Conservation (phyloP, 2,113 vertebrate genomes). For the Clinocottus analis region DNA sequence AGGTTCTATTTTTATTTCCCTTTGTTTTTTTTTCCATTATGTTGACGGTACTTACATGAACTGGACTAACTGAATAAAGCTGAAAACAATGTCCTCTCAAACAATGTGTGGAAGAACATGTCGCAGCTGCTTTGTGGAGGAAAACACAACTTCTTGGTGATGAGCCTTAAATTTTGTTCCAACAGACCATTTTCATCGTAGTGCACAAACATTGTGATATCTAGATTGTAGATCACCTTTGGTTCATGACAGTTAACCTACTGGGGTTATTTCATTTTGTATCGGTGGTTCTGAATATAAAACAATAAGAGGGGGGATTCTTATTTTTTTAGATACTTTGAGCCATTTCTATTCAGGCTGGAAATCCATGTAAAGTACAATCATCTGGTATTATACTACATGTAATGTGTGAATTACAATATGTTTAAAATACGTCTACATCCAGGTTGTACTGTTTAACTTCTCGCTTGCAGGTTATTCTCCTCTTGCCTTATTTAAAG, state of each 20-base stretch:
- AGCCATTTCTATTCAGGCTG: slow-evolving; percentile 47
- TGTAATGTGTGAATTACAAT: slow-evolving; percentile 50
- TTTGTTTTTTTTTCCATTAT: slow-evolving; percentile 20
- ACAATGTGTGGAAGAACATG: slow-evolving; percentile 36
- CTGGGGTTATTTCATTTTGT: slow-evolving; percentile 39
- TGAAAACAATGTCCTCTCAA: slow-evolving; percentile 52
- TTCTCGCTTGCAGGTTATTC: slow-evolving; percentile 72
- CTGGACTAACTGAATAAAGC: slow-evolving; percentile 67
- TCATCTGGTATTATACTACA: slow-evolving; percentile 59
- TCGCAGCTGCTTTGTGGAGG: slow-evolving; percentile 48
- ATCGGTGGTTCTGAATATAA: slow-evolving; percentile 21
- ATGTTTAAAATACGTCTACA: slow-evolving; percentile 58
- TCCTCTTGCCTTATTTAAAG: slow-evolving; percentile 74
- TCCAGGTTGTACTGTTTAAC: slow-evolving; percentile 70
- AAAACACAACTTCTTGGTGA: slow-evolving; percentile 30
- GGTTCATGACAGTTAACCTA: slow-evolving; percentile 17
- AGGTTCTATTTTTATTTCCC: slow-evolving; percentile 36
- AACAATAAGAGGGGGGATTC: neutral
- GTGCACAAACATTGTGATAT: slow-evolving; percentile 50
- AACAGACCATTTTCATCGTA: slow-evolving; percentile 47
- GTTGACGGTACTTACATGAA: slow-evolving; percentile 56
- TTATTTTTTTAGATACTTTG: neutral
- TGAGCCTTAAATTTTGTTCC: slow-evolving; percentile 65
- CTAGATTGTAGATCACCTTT: slow-evolving; percentile 32
- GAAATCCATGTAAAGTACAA: slow-evolving; percentile 52